Conservation (phyloP, 2,888 invertebrate species). For the Rosalia funebris region DNA sequence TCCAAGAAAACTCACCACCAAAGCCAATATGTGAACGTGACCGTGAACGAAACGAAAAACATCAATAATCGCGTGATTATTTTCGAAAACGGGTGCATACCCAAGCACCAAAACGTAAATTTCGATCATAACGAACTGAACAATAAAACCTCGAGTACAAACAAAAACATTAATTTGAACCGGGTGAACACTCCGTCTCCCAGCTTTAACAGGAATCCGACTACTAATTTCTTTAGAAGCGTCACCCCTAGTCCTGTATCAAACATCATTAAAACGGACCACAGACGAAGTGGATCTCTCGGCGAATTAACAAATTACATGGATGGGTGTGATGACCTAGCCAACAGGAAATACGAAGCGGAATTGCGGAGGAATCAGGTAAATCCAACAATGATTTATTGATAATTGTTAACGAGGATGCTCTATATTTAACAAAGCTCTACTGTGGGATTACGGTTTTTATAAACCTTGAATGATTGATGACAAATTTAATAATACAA, state of each 20-base stretch:
- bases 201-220: conserved; percentile 67
- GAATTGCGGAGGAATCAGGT: conserved; percentile 67
- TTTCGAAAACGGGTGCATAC: conserved; percentile 60
- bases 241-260: conserved; percentile 59
- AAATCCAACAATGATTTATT: conserved; percentile 28
- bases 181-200: conserved; percentile 65
- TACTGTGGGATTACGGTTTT: too few species aligned
- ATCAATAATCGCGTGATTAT: conserved; percentile 62
- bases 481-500: too few species aligned
- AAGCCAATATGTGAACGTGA: conserved; percentile 61
- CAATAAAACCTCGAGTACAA: conserved; percentile 54
- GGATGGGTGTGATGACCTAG: conserved; percentile 42
- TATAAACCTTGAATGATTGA: too few species aligned
- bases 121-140: conserved; percentile 60
- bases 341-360: conserved; percentile 58
- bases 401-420: too few species aligned
- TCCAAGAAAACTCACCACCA: conserved; percentile 55
- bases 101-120: conserved; percentile 58
- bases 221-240: conserved; percentile 55
- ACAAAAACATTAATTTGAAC: conserved; percentile 58
- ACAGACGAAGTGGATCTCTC: conserved; percentile 56
- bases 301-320: conserved; percentile 55
- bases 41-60: conserved; percentile 61
- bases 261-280: conserved; percentile 49
- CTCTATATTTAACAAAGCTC: too few species aligned